These are phyloP conservation scores for Stegodyphus mimosarum DNA, from an alignment of 1,140 invertebrate species.

Conservation along the genomic window DNA sequence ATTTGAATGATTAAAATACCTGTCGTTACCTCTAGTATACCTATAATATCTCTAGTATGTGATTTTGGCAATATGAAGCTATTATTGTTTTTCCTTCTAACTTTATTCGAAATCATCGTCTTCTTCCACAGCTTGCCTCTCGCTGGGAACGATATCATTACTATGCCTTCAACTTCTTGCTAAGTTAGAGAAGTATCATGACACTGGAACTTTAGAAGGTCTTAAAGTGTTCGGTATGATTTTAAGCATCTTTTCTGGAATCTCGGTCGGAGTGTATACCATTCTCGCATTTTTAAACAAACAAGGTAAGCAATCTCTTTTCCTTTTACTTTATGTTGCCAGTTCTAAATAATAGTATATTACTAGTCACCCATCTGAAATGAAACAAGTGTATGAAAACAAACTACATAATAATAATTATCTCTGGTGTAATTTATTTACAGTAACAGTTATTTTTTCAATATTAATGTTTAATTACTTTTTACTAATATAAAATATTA, in stretches of 20 bases:
- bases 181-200: conserved; percentile 24
- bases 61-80: too few species aligned
- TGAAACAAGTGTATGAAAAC: neutral
- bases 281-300: conserved; percentile 30
- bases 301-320: conserved; percentile 14
- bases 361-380: neutral
- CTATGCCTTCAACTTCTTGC: conserved; percentile 1
- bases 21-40: too few species aligned
- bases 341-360: neutral
- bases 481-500: too few species aligned
- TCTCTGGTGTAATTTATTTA: neutral
- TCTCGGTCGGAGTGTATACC: conserved; percentile 25
- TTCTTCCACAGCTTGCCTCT: neutral
- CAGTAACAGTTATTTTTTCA: neutral
- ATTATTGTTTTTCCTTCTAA: too few species aligned
- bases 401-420: neutral
- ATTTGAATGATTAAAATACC: too few species aligned
- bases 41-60: too few species aligned
- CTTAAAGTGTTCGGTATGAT: conserved; percentile 48
- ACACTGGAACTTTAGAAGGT: conserved; percentile 10
- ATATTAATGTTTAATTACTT: too few species aligned
- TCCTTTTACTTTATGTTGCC: neutral
- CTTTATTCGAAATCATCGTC: too few species aligned
- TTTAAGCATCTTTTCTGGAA: conserved; percentile 19
- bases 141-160: conserved; percentile 14